These are phyloP conservation scores for Trematomus bernacchii DNA, from an alignment of 2,797 vertebrate genomes.

Conservation along the genomic window DNA sequence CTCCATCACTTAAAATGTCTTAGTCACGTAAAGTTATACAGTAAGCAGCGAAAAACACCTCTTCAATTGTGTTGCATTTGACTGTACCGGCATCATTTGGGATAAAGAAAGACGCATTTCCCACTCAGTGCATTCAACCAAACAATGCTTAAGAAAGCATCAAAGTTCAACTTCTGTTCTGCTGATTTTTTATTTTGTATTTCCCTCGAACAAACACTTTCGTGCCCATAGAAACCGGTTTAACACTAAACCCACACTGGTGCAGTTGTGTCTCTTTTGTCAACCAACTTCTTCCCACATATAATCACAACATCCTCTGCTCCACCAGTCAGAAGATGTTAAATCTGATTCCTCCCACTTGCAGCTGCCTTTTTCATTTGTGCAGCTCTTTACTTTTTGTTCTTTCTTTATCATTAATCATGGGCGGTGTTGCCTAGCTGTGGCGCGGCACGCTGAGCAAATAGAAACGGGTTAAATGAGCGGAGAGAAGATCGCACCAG, in stretches of 20 bases:
- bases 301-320: conserved; percentile 61
- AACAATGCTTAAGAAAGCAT: neutral
- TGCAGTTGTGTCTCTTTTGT: conserved; percentile 58
- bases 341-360: conserved; percentile 71
- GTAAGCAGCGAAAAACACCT: neutral
- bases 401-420: conserved; percentile 41
- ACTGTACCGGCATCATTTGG: neutral
- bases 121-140: neutral
- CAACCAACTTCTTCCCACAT: conserved; percentile 62
- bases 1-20: too few species aligned
- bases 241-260: conserved; percentile 51
- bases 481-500: conserved; percentile 1
- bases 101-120: neutral
- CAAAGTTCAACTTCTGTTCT: neutral
- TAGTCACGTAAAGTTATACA: neutral
- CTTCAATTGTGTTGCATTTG: neutral
- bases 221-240: conserved; percentile 14
- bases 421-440: neutral
- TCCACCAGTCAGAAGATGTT: conserved; percentile 60
- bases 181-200: neutral
- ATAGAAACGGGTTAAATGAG: conserved; percentile 14
- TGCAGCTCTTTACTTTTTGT: conserved; percentile 49
- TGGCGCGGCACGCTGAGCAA: neutral
- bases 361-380: conserved; percentile 68
- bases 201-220: neutral